Evolutionary conservation across 2,888 invertebrate species (phyloP), one percentile per base, ranked within the genome.

Genomic region (Xylota segnis): DNA sequence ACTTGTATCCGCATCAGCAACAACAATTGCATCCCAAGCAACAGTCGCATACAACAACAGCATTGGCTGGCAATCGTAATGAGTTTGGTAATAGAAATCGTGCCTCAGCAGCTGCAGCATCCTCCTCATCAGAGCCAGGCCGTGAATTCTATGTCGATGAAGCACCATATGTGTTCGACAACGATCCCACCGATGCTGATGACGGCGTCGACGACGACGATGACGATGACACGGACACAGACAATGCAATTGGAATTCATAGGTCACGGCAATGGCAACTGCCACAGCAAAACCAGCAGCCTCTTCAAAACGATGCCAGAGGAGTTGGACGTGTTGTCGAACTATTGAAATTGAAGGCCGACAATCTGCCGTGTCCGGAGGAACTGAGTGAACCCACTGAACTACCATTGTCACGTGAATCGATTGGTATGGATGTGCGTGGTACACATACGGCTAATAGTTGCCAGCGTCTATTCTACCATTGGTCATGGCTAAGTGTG

Each of bases 371-470:
- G 18, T 95, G 95, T 89, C 94, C 94, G 70, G 94, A 94, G 84
- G 94, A 94, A 66, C 91, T 94, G n/a, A 94, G 94, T 89, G 94
- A 94, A 89, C 94, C 94, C 58, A 94, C 94, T 18, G 94, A 94
- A 54, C 92, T 94, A 89, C 94, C 94, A 5, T 93, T 94, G 43
- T 94, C 94, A 88, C 93, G 94, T 75, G 94, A 92, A 87, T 90
- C 92, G 18, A 89, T 89, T 87, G 88, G 89, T 52, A 91, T 92
- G 92, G 91, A 91, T 88, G 91, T 91, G 77, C 91, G 91, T 87
- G 91, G 90, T 43, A 87, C 88, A 75, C 87, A 79, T 70, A 70
- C 87, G n/a, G 82, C 75, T 16, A 87, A 43, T 40, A 75, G 65
- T 65, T 66, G 71, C 61, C 63, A 63, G 16, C 29, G 72, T 40